Conservation (phyloP, 2,113 vertebrate species). For the Gobio gobio region DNA sequence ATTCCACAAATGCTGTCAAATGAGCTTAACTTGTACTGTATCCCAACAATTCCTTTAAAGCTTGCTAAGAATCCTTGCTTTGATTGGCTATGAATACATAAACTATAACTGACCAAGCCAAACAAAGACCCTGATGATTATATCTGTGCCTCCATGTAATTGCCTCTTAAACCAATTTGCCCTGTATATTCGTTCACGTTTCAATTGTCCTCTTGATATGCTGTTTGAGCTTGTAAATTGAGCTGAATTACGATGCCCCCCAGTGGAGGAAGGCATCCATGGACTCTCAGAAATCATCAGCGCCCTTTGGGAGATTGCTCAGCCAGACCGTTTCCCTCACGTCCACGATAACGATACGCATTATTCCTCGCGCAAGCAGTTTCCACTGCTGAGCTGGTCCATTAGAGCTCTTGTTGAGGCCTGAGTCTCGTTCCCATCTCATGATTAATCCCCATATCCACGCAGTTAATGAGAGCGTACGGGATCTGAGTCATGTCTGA, state of each 20-base stretch:
- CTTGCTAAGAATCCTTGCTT: constrained; percentile 8
- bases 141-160: constrained; percentile 12
- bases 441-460: constrained; percentile 45
- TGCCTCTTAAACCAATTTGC: neutral
- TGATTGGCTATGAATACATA: constrained; percentile 15
- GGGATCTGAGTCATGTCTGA: constrained; percentile 29
- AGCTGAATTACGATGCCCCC: constrained; percentile 49
- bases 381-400: constrained; percentile 55
- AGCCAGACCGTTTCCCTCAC: constrained; percentile 37
- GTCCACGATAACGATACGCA: constrained; percentile 32
- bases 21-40: neutral
- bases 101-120: neutral
- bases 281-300: constrained; percentile 45
- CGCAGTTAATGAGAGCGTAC: constrained; percentile 27
- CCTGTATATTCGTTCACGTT: constrained; percentile 1
- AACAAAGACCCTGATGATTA: neutral
- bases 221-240: constrained; percentile 25
- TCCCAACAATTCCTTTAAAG: neutral
- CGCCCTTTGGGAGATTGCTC: constrained; percentile 44
- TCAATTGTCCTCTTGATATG: constrained; percentile 1
- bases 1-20: neutral
- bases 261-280: constrained; percentile 48
- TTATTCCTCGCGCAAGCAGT: constrained; percentile 50
- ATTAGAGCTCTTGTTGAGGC: constrained; percentile 32
- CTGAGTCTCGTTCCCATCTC: constrained; percentile 30